Percentiles rank a stretch among this genome's conserved stretches.
phyloP scores from a whole-genome alignment of 2,797 vertebrate species.

The Craterocephalus amniculus region DNA sequence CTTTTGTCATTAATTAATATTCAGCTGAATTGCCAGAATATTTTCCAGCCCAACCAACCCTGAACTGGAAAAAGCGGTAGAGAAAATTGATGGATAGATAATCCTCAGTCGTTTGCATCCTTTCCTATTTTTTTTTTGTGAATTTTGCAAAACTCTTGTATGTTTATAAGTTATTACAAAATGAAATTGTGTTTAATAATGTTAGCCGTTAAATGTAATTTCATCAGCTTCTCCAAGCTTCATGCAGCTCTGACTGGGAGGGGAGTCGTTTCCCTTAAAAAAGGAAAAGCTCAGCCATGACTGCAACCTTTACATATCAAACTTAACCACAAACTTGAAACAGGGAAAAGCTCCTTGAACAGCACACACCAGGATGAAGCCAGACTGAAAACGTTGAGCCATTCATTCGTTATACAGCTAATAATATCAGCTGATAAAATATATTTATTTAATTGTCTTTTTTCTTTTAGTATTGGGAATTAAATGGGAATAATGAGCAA shows the following conservation, averaged over 20 bases:
- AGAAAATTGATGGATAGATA: no score
- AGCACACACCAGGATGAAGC: constrained; percentile 35
- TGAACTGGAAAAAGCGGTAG: no score
- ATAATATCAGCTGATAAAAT: not conserved
- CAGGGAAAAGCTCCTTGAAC: constrained; percentile 2
- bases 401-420: not conserved
- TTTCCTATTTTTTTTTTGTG: not conserved
- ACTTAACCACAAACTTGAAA: constrained; percentile 38
- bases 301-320: constrained; percentile 1
- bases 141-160: no score
- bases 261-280: not conserved
- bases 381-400: not conserved
- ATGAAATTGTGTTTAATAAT: not conserved
- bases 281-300: constrained; percentile 27
- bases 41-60: no score
- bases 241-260: not conserved
- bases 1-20: no score
- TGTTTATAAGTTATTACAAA: no score
- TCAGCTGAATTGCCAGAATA: no score
- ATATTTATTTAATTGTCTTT: not conserved
- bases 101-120: not conserved
- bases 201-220: not conserved
- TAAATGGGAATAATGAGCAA: not conserved
- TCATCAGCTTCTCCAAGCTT: constrained; percentile 33
- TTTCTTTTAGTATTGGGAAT: not conserved